A percentile compares a stretch with the other conserved stretches of the same genome.
phyloP scores from a whole-genome alignment of 2,113 vertebrate species.

The Rhinopomastus cyanomelas region DNA sequence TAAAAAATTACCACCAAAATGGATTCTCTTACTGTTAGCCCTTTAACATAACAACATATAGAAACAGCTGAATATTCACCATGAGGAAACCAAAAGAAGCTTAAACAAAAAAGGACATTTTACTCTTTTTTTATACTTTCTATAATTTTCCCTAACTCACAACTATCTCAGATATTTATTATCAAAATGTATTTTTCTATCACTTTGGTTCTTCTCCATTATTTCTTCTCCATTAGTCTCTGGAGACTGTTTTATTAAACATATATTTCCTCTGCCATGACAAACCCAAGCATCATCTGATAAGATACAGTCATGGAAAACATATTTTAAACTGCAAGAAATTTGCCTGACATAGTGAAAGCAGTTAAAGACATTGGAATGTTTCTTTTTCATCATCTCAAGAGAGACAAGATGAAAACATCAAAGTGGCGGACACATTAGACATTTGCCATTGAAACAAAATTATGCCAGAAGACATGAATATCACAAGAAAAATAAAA shows the following conservation, averaged over 20 bases:
- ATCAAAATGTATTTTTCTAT: background rate
- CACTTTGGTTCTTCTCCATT: background rate
- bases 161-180: background rate
- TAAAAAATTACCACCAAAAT: background rate
- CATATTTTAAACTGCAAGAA: background rate
- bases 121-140: background rate
- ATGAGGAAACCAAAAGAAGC: background rate
- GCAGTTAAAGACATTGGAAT: background rate
- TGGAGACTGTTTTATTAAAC: background rate
- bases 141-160: background rate
- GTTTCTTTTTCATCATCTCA: background rate
- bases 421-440: background rate
- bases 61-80: background rate
- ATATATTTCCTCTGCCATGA: background rate
- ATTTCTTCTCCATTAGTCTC: background rate
- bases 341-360: background rate
- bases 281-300: background rate
- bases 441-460: background rate
- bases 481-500: background rate
- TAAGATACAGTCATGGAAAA: background rate
- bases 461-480: background rate
- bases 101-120: background rate
- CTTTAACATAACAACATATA: background rate
- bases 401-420: background rate
- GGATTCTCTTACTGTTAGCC: background rate